Percentiles rank a stretch among this genome's conserved stretches.
Evolutionary conservation across 2,797 vertebrate species (phyloP).

Genomic region (Carduelis carduelis): DNA sequence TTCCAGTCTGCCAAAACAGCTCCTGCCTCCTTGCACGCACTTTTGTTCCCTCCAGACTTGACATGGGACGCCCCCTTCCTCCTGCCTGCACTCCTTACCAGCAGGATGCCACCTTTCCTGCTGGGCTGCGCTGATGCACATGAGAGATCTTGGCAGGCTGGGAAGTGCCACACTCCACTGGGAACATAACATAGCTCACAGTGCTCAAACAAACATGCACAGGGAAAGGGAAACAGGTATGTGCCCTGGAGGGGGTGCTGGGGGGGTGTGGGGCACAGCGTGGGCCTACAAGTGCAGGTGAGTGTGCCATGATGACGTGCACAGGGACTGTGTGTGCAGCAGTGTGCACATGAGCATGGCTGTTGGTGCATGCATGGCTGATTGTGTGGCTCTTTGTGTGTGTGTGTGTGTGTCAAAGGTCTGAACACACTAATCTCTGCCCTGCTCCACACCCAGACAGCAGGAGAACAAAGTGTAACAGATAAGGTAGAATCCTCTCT

Average conservation of each 20-base stretch:
- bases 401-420: slow-evolving; percentile 43
- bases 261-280: rapidly evolving
- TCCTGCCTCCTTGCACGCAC: background rate
- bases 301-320: background rate
- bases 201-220: background rate
- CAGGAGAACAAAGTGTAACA: slow-evolving; percentile 68
- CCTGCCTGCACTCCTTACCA: background rate
- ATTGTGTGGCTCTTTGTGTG: background rate
- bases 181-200: background rate
- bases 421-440: slow-evolving; percentile 45
- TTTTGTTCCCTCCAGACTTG: background rate
- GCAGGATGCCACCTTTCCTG: background rate
- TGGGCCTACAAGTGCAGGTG: background rate
- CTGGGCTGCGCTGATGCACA: background rate
- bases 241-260: background rate
- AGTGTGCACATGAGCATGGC: background rate
- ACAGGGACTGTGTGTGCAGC: background rate
- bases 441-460: slow-evolving; percentile 55
- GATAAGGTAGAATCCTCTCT: slow-evolving; percentile 47
- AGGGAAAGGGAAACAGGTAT: rapidly evolving
- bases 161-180: background rate
- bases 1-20: background rate
- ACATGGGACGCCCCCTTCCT: rapidly evolving
- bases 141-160: background rate
- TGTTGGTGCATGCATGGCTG: background rate